Evolutionary conservation across 2,888 invertebrate species (phyloP).

Genomic region (Acronicta leporina): DNA sequence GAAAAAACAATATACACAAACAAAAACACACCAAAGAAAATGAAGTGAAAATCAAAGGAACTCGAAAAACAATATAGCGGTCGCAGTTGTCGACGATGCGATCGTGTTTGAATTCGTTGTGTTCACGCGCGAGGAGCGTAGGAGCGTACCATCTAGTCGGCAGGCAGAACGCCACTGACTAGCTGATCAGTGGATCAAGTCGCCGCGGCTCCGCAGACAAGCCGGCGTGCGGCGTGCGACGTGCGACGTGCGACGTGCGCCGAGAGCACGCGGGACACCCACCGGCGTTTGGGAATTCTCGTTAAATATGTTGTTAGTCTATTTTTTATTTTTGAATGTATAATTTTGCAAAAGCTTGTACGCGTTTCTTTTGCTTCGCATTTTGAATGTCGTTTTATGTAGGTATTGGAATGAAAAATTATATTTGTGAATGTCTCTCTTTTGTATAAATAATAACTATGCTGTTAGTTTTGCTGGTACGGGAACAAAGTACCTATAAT

Average conservation of each 20-base stretch:
- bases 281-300: conserved; percentile 38
- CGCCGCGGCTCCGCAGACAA: conserved; percentile 62
- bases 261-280: conserved; percentile 41
- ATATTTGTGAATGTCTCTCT: conserved; percentile 17
- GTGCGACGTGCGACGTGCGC: conserved; percentile 55
- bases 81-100: conserved; percentile 50
- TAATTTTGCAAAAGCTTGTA: conserved; percentile 42
- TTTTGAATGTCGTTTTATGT: conserved; percentile 17
- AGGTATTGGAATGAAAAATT: conserved; percentile 16
- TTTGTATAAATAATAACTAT: conserved; percentile 14
- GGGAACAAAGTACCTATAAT: conserved; percentile 14
- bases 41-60: conserved; percentile 22
- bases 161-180: conserved; percentile 79
- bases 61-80: conserved; percentile 29
- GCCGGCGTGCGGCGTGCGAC: conserved; percentile 61
- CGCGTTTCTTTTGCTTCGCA: conserved; percentile 22
- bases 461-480: conserved; percentile 18
- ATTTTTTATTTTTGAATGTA: conserved; percentile 37
- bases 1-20: conserved; percentile 52
- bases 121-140: conserved; percentile 58
- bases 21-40: conserved; percentile 32
- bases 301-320: conserved; percentile 37
- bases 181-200: conserved; percentile 54
- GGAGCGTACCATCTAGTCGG: conserved; percentile 67
- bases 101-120: conserved; percentile 80